Base-by-base conservation (phyloP, 2,888 invertebrate species). In the Piscicola geometra region DNA sequence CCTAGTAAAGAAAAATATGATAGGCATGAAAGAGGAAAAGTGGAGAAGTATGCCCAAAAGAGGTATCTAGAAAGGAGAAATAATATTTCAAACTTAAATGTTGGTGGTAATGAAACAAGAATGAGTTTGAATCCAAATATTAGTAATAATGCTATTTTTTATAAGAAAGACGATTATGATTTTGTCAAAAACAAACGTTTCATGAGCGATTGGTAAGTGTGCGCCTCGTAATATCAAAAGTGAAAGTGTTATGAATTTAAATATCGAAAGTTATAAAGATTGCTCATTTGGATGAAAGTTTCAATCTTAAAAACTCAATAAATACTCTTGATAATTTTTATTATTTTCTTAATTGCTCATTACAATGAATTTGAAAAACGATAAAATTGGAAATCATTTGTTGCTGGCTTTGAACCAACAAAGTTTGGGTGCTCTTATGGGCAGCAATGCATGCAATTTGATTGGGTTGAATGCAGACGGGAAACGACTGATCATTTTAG, bases 121-220 rank as follows among this genome's bases (percentile, higher is more conserved):
- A n/a, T n/a, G n/a, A n/a, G n/a, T n/a, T n/a, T n/a, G n/a, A n/a
- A n/a, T n/a, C 5, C 41, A 41, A 41, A 41, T 41, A 41, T 9
- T 41, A 5, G 5, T 15, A 41, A 9, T 15, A 41, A 41, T 5
- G 15, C 9, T 41, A 41, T 9, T 15, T 41, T 41, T 56, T 9
- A 56, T 56, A 56, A 25, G n/a, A 56, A 15, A 18, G 60, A 56
- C 5, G 21, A 25, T 18, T 18, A 56, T 56, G 25, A 56, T 56
- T 25, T 56, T 56, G 21, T 25, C n/a, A 56, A 56, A 56, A 18
- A 25, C 60, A 56, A 56, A 56, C 60, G 60, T 25, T 56, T 56
- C 25, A 56, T 56, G 60, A 56, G 60, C n/a, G 60, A 56, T 56
- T 56, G 60, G 60, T 56, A n/a, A 56, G 9, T 56, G n/a, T 56